phyloP scores from a whole-genome alignment of 2,888 invertebrate species.

The Scelioninae gen. 2 region DNA sequence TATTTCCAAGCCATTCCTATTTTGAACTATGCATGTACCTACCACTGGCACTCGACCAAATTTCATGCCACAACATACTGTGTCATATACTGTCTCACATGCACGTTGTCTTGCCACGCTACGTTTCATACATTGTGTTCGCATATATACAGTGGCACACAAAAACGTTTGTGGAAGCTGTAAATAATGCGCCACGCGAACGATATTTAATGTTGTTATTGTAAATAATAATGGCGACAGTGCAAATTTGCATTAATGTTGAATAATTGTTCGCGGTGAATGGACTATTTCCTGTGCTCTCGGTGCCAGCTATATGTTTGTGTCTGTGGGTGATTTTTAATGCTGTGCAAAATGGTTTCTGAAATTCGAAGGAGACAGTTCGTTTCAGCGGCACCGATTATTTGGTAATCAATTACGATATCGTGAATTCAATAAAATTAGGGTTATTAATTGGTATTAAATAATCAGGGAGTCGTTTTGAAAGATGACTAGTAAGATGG shows the following conservation, averaged over 20 bases:
- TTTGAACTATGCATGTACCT: constrained; percentile 69
- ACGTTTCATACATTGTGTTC: constrained; percentile 68
- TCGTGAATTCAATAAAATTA: too few species aligned
- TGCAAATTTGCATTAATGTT: constrained; percentile 32
- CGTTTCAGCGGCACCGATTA: too few species aligned
- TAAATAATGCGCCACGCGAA: constrained; percentile 39
- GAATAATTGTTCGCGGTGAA: constrained; percentile 22
- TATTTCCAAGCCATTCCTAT: constrained; percentile 73
- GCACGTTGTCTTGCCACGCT: constrained; percentile 60
- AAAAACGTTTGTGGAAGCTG: constrained; percentile 22
- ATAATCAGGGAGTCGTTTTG: too few species aligned
- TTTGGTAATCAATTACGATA: too few species aligned
- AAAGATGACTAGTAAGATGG: too few species aligned
- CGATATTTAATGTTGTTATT: constrained; percentile 41
- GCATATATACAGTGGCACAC: constrained; percentile 21
- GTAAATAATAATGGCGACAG: constrained; percentile 26
- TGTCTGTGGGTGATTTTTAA: constrained; percentile 2
- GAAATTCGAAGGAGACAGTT: too few species aligned
- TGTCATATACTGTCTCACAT: constrained; percentile 52
- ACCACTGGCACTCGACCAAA: constrained; percentile 72
- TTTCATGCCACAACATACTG: constrained; percentile 63
- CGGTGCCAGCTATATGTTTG: neutral
- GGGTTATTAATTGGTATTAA: too few species aligned
- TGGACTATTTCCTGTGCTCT: constrained; percentile 22
- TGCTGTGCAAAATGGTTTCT: too few species aligned